Conservation (phyloP, 2,113 vertebrate species). For the Neofelis nebulosa region DNA sequence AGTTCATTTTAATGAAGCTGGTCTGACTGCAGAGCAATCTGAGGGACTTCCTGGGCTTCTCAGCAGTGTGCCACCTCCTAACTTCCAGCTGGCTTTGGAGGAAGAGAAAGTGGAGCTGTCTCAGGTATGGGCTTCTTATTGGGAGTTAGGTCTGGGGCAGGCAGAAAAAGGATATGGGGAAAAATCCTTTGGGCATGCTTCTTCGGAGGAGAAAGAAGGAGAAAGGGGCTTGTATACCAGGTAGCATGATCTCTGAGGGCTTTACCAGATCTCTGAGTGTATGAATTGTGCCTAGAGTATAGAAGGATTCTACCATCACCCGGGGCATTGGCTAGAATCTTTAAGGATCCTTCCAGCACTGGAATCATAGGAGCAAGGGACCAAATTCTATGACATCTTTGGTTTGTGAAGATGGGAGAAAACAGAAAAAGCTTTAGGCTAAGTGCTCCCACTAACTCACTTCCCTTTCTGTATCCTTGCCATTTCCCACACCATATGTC, state of each 20-base stretch:
- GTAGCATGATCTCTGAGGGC: not conserved
- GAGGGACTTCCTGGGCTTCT: not conserved
- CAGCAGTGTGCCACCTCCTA: not conserved
- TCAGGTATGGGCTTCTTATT: conserved; percentile 36
- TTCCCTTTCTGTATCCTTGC: not conserved
- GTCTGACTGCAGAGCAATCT: conserved; percentile 32
- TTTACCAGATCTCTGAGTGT: not conserved
- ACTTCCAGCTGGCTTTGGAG: not conserved
- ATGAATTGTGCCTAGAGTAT: not conserved
- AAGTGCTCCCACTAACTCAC: not conserved
- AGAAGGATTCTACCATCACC: not conserved
- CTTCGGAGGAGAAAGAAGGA: not conserved
- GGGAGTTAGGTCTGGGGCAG: not conserved
- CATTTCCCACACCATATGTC: not conserved
- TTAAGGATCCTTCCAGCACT: not conserved
- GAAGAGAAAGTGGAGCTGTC: not conserved
- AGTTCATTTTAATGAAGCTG: conserved; percentile 50
- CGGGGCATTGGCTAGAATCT: not conserved
- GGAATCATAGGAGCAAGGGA: not conserved
- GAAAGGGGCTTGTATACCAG: not conserved
- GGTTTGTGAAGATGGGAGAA: not conserved
- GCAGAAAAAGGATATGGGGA: not conserved
- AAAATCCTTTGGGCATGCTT: not conserved
- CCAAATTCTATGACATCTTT: not conserved
- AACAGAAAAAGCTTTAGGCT: not conserved